Evolutionary conservation across 2,113 vertebrate genomes (phyloP).

Genomic region (Boulengeromyrus knoepffleri): DNA sequence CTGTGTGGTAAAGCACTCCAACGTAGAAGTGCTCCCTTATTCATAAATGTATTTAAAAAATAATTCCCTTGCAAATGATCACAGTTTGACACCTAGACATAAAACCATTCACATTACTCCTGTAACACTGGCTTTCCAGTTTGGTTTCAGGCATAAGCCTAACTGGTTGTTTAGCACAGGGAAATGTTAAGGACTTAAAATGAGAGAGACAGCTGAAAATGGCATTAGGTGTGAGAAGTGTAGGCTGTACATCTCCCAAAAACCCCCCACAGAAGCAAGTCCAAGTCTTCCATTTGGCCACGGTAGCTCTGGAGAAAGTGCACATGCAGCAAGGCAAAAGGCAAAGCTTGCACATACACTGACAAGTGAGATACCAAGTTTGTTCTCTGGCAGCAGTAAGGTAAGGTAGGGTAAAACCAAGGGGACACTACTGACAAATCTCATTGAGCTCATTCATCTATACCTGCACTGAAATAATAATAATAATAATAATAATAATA

Average conservation of each 20-base stretch:
- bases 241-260: background rate
- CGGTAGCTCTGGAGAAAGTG: background rate
- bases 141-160: background rate
- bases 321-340: background rate
- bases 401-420: background rate
- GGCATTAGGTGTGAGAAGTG: background rate
- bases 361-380: background rate
- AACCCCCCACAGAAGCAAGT: background rate
- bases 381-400: background rate
- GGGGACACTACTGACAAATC: background rate
- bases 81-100: background rate
- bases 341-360: background rate
- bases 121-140: background rate
- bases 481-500: background rate
- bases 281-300: background rate
- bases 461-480: background rate
- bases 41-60: background rate
- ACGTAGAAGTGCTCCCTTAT: background rate
- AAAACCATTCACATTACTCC: background rate
- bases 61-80: background rate
- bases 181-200: constrained; percentile 2
- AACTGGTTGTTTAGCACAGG: background rate
- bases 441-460: background rate
- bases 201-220: background rate
- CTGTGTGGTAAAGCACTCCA: background rate